phyloP scores from a whole-genome alignment of 1,140 invertebrate genomes.

The Chlorops oryzae region DNA sequence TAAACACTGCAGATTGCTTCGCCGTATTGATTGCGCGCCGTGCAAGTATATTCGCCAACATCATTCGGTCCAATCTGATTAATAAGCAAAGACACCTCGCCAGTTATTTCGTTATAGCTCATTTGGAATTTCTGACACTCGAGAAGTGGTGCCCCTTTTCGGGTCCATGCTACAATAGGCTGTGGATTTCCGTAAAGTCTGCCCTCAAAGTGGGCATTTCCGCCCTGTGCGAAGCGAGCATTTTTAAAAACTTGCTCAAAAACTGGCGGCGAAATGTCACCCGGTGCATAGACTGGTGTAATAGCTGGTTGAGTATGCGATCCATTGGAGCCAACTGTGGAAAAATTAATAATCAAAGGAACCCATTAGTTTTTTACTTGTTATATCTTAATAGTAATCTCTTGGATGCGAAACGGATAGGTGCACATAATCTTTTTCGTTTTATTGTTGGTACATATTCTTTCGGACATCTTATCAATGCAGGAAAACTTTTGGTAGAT shows the following conservation, averaged over 20 bases:
- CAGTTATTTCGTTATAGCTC: conserved; percentile 80
- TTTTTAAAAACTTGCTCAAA: conserved; percentile 92
- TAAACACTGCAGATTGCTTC: conserved; percentile 92
- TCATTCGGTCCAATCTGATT: conserved; percentile 88
- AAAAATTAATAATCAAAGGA: too few relatives aligned
- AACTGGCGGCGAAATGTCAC: conserved; percentile 75
- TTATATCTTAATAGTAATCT: too few relatives aligned
- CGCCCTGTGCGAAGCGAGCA: conserved; percentile 87
- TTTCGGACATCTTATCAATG: too few relatives aligned
- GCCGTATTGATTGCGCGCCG: conserved; percentile 85
- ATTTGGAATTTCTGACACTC: conserved; percentile 80
- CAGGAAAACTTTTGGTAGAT: too few relatives aligned
- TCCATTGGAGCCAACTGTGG: too few relatives aligned
- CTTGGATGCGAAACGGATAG: too few relatives aligned
- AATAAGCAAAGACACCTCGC: conserved; percentile 71
- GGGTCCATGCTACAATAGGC: conserved; percentile 90
- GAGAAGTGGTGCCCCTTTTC: conserved; percentile 74
- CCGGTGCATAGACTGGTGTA: conserved; percentile 50
- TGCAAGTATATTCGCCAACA: conserved; percentile 93
- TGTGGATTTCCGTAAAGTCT: conserved; percentile 85
- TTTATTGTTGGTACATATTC: too few relatives aligned
- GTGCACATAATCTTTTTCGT: too few relatives aligned
- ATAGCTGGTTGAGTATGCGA: conserved; percentile 38
- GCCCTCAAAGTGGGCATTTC: conserved; percentile 88
- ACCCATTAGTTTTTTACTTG: too few relatives aligned